Percentiles rank a stretch among this genome's conserved stretches.
Evolutionary conservation across 1,140 invertebrate species (phyloP).

Genomic region (Diuraphis noxia): DNA sequence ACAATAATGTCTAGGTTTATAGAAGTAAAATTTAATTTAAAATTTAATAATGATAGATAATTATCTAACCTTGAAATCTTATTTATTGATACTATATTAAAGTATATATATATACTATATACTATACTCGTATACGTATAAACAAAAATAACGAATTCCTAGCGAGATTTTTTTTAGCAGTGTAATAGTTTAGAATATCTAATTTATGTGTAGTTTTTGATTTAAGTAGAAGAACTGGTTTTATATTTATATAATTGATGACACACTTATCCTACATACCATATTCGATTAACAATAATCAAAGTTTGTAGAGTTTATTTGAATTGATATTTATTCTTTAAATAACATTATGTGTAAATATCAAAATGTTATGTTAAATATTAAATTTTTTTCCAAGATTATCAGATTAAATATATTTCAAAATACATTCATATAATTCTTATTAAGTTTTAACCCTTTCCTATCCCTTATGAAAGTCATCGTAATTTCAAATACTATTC

Average conservation of each 20-base stretch:
- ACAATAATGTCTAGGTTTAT: background rate
- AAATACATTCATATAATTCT: background rate
- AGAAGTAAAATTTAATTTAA: slow-evolving; percentile 10
- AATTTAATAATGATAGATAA: background rate
- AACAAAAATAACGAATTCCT: background rate
- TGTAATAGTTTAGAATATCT: background rate
- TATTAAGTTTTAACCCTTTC: background rate
- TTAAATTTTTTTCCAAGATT: background rate
- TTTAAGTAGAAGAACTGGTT: slow-evolving; percentile 12
- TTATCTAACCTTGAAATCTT: background rate
- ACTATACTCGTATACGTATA: no score
- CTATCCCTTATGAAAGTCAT: background rate
- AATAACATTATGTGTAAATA: background rate
- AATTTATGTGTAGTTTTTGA: slow-evolving; percentile 6
- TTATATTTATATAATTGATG: slow-evolving; percentile 17
- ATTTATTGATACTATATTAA: slow-evolving; percentile 15
- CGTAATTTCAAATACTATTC: background rate
- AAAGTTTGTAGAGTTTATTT: slow-evolving; percentile 8
- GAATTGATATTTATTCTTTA: background rate
- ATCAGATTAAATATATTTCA: background rate
- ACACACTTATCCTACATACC: background rate
- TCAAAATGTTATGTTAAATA: background rate
- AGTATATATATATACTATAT: no score
- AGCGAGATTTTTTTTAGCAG: background rate
- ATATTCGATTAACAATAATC: background rate